Base-by-base conservation (phyloP, 2,113 vertebrate genomes). In the Hemichromis elongatus region DNA sequence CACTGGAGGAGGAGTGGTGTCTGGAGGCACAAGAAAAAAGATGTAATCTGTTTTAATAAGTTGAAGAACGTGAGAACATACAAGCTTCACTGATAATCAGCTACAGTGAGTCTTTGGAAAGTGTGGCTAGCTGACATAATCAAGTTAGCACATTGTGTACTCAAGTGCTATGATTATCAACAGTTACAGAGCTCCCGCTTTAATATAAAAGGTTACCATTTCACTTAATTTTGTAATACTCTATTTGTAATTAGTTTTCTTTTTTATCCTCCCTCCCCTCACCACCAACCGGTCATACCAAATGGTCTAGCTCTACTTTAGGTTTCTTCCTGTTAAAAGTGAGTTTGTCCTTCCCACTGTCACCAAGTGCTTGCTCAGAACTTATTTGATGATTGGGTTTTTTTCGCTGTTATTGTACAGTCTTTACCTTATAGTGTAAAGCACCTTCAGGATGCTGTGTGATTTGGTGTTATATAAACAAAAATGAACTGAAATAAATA, bases 1-100 rank as follows among this genome's bases (percentile, higher is more conserved):
- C 1, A 95, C 33, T 19, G 97, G 96, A 81, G 97, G 96, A 5
- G 91, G 94, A 52, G 61, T 85, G 18, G 93, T 95, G 89, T 97
- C 99, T 99, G 12, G 66, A 56, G 24, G 53, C 45, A 86, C 16
- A 83, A 79, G 33, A 82, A 63, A 70, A 81, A 85, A 66, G 45
- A 81, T 45, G 79, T 24, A 53, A 86, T 84, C 85, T 50, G 42
- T 63, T 85, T 80, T 89, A 68, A 86, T 85, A 83, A 80, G 53
- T 90, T 52, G 28, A 83, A 61, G 59, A 90, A 82, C 70, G 85
- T 80, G 87, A 88, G 84, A 90, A 93, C 82, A 88, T 5, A 45
- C 55, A 77, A 42, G 50, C 73, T 2, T 55, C 18, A 61, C 59
- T 85, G 70, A 86, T 83, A 77, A 83, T 90, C 30, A 73, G 86